Evolutionary conservation across 2,888 invertebrate species (phyloP).

Genomic region (Eupithecia insigniata): DNA sequence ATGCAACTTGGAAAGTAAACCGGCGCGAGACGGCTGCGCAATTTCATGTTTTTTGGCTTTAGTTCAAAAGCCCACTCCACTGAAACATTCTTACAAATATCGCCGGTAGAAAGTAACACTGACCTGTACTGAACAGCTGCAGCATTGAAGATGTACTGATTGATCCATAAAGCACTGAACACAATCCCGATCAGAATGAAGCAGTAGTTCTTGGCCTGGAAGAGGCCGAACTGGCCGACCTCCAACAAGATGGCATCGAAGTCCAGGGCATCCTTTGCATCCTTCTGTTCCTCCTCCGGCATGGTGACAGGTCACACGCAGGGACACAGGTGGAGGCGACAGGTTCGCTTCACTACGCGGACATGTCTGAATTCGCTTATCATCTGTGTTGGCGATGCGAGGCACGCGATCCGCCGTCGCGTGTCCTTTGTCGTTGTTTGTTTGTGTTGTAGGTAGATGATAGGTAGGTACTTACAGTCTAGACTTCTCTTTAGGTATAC

Average conservation of each 20-base stretch:
- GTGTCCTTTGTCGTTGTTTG: not conserved
- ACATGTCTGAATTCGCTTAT: constrained; percentile 23
- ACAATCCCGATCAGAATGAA: constrained; percentile 76
- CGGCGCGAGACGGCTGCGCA: not conserved
- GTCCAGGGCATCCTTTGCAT: constrained; percentile 45
- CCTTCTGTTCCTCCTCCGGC: not conserved
- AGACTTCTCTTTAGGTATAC: not conserved
- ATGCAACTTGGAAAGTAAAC: not conserved
- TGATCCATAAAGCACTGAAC: constrained; percentile 74
- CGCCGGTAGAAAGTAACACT: not conserved
- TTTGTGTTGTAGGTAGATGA: too few species aligned
- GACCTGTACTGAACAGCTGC: constrained; percentile 41
- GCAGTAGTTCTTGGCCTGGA: constrained; percentile 70
- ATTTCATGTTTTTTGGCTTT: not conserved
- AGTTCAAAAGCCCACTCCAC: not conserved
- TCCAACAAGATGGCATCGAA: constrained; percentile 62
- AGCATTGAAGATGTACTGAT: constrained; percentile 81
- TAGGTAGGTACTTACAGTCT: not conserved
- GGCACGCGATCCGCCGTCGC: not conserved
- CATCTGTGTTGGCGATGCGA: not conserved
- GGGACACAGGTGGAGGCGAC: constrained; percentile 17
- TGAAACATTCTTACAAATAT: not conserved
- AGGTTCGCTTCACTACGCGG: constrained; percentile 18
- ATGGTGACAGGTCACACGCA: not conserved
- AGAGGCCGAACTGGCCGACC: constrained; percentile 75